A percentile compares a stretch with the other conserved stretches of the same genome.
Evolutionary conservation across 2,113 vertebrate genomes (phyloP).

Genomic region (Rhinoderma darwinii): DNA sequence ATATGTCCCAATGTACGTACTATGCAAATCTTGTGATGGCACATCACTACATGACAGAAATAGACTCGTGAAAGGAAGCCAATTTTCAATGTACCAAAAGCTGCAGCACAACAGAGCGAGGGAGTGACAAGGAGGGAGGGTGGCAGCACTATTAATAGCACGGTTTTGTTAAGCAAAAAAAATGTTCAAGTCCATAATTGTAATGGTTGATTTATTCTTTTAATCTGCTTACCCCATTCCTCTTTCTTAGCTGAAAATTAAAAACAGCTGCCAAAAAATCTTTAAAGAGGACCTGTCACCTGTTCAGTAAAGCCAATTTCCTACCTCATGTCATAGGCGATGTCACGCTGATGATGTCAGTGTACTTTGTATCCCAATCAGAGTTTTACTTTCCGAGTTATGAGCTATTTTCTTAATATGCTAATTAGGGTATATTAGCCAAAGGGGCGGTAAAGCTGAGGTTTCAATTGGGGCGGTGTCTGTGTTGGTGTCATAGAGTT

Average conservation of each 20-base stretch:
- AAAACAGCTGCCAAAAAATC: not conserved
- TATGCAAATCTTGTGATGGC: constrained; percentile 4
- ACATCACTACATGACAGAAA: constrained; percentile 41
- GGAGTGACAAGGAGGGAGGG: not conserved
- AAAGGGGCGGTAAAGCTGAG: too few relatives aligned
- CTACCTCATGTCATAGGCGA: too few relatives aligned
- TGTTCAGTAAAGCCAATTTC: too few relatives aligned
- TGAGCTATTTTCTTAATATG: too few relatives aligned
- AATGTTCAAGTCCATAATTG: constrained; percentile 20
- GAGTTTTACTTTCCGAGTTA: too few relatives aligned
- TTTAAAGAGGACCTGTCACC: too few relatives aligned
- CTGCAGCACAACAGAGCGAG: constrained; percentile 19
- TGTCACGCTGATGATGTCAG: too few relatives aligned
- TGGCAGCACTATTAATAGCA: constrained; percentile 48
- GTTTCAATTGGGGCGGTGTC: too few relatives aligned
- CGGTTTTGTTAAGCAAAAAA: constrained; percentile 46
- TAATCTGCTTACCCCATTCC: not conserved
- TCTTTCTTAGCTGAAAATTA: not conserved
- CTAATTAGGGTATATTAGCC: too few relatives aligned
- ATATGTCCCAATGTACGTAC: not conserved
- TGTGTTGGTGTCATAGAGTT: too few relatives aligned
- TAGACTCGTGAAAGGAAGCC: constrained; percentile 40
- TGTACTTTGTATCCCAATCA: too few relatives aligned
- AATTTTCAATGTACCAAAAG: constrained; percentile 28
- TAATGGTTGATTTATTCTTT: constrained; percentile 7